Conservation (phyloP, 2,888 invertebrate species). For the Calameuta pallipes region DNA sequence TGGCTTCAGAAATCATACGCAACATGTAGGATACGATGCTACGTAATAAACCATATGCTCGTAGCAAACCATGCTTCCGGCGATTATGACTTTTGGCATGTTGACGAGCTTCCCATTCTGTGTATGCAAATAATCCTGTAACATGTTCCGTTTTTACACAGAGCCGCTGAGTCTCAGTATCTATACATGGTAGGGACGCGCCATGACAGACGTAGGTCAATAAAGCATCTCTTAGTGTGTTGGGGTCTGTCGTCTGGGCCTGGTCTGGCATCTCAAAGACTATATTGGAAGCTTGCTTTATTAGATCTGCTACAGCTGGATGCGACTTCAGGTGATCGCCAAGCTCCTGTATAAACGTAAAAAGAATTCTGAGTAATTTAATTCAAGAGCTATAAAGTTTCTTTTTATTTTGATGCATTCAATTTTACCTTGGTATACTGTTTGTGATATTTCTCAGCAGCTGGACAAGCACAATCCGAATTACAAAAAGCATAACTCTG, state of each 20-base stretch:
- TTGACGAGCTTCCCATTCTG: conserved; percentile 82
- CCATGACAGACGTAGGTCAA: conserved; percentile 89
- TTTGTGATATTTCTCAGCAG: conserved; percentile 72
- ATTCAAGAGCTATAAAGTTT: conserved; percentile 5
- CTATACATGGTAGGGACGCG: conserved; percentile 80
- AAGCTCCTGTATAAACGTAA: conserved; percentile 72
- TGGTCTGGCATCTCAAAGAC: conserved; percentile 77
- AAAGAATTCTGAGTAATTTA: conserved; percentile 51
- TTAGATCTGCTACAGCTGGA: conserved; percentile 78
- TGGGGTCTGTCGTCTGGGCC: conserved; percentile 73
- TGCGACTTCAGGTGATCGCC: conserved; percentile 77
- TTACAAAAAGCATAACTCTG: conserved; percentile 89
- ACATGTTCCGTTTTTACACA: conserved; percentile 81
- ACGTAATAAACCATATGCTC: conserved; percentile 85
- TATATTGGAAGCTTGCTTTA: conserved; percentile 74
- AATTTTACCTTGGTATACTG: conserved; percentile 61
- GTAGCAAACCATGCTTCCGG: conserved; percentile 71
- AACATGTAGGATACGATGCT: conserved; percentile 86
- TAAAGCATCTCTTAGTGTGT: conserved; percentile 82
- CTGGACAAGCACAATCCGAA: conserved; percentile 84
- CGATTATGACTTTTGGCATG: conserved; percentile 72
- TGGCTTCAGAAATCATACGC: conserved; percentile 81
- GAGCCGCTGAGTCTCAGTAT: conserved; percentile 61
- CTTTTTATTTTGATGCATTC: neutral
- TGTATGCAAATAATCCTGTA: conserved; percentile 82